A percentile compares a stretch with the other conserved stretches of the same genome.
Conservation (phyloP, 2,113 vertebrate genomes). For the Silurus asotus region DNA sequence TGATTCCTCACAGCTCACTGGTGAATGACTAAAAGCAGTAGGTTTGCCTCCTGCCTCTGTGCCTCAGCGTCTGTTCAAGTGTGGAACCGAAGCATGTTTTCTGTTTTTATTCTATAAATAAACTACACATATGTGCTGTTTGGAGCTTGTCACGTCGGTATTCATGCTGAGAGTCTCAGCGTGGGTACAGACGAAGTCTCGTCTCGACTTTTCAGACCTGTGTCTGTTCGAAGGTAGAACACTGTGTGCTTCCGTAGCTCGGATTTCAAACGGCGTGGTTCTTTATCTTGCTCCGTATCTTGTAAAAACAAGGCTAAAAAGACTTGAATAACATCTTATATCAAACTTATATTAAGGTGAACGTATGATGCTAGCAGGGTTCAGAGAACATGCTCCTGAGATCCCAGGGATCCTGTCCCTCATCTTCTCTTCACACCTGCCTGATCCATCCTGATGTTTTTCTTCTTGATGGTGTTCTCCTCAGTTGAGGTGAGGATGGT, state of each 20-base stretch:
- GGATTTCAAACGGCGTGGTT: not conserved
- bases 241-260: not conserved
- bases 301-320: not conserved
- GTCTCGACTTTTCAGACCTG: not conserved
- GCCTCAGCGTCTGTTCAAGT: not conserved
- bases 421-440: no score
- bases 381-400: not conserved
- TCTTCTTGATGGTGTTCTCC: no score
- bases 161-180: not conserved
- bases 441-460: no score
- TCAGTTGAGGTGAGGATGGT: no score
- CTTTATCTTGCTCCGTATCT: constrained; percentile 2
- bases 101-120: not conserved
- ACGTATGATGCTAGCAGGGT: not conserved
- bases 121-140: not conserved
- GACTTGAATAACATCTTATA: not conserved
- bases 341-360: not conserved
- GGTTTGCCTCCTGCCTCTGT: not conserved
- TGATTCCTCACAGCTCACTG: not conserved
- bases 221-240: constrained; percentile 3
- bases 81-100: not conserved
- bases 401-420: no score
- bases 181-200: constrained; percentile 1
- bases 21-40: not conserved
- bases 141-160: not conserved